phyloP scores from a whole-genome alignment of 2,797 vertebrate genomes.

The Enteromius viviparus region DNA sequence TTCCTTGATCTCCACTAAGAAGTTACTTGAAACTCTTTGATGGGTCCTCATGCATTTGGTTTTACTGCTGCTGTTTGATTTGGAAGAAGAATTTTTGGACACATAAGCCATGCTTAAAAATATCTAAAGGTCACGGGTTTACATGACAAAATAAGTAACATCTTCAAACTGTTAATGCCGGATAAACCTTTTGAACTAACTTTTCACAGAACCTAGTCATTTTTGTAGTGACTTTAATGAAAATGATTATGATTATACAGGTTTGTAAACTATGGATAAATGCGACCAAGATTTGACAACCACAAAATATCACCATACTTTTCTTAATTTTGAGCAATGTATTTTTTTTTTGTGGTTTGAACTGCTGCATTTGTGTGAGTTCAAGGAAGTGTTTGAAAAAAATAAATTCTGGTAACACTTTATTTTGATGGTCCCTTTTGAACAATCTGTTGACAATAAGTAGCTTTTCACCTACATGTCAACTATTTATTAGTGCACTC shows the following conservation, averaged over 20 bases:
- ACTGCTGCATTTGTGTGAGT: not conserved
- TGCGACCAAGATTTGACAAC: too few relatives aligned
- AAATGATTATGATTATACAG: not conserved
- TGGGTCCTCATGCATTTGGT: constrained; percentile 6
- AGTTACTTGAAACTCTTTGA: constrained; percentile 58
- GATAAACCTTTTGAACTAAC: not conserved
- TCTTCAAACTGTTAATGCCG: not conserved
- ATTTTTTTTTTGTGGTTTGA: not conserved
- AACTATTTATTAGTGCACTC: too few relatives aligned
- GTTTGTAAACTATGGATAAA: not conserved
- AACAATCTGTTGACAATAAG: too few relatives aligned
- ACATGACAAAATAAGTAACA: not conserved
- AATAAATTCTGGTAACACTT: too few relatives aligned
- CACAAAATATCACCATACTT: not conserved
- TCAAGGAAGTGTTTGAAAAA: not conserved
- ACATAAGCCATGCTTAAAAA: not conserved
- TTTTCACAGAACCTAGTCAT: not conserved
- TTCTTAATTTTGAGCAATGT: not conserved
- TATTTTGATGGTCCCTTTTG: too few relatives aligned
- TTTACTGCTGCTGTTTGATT: constrained; percentile 19
- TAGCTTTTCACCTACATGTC: too few relatives aligned
- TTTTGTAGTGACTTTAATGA: not conserved
- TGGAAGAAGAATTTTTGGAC: not conserved
- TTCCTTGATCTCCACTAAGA: constrained; percentile 52
- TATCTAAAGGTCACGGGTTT: not conserved